phyloP scores from a whole-genome alignment of 2,797 vertebrate species.

The Acropternis orthonyx region DNA sequence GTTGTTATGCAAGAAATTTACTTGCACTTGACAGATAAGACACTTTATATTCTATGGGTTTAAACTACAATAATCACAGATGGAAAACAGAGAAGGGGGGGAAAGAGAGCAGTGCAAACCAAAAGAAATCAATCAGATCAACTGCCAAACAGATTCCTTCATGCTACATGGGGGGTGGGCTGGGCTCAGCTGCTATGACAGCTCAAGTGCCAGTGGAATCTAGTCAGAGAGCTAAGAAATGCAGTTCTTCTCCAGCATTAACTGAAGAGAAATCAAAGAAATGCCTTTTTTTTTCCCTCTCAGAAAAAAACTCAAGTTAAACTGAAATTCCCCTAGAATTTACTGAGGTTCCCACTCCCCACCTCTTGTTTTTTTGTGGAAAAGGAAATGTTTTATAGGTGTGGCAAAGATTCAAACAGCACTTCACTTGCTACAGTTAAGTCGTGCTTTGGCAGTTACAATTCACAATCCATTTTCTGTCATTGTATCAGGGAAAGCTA shows the following conservation, averaged over 20 bases:
- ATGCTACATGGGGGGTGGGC: background rate
- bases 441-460: background rate
- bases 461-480: background rate
- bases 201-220: background rate
- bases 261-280: background rate
- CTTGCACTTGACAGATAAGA: background rate
- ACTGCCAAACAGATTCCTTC: background rate
- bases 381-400: background rate
- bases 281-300: background rate
- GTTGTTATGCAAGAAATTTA: background rate
- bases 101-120: too few relatives aligned
- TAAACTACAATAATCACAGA: background rate
- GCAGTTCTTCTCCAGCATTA: background rate
- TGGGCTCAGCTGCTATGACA: background rate
- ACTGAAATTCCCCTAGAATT: background rate
- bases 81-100: background rate
- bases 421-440: background rate
- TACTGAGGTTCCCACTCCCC: background rate
- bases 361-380: background rate
- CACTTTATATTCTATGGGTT: background rate
- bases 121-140: background rate
- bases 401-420: background rate
- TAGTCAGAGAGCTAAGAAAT: background rate
- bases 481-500: background rate
- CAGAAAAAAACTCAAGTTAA: background rate